Conservation (phyloP, 2,888 invertebrate species). For the Nezara viridula region DNA sequence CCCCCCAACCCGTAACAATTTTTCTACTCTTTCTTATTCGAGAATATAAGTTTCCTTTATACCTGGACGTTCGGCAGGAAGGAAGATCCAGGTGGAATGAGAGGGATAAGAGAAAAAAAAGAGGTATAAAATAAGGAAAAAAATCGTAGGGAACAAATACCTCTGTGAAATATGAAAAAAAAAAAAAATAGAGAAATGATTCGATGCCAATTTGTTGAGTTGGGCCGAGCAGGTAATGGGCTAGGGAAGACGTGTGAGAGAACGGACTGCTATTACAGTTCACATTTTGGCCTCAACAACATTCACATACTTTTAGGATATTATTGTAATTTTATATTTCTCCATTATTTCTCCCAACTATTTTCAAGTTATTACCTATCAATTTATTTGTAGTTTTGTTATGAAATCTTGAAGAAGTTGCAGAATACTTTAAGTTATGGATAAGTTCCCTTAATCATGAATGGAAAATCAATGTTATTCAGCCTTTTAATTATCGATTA, state of each 20-base stretch:
- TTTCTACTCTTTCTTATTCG: slow-evolving; percentile 35
- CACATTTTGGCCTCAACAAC: slow-evolving; percentile 6
- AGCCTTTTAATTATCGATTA: too few species aligned
- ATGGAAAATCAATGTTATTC: too few species aligned
- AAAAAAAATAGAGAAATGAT: slow-evolving; percentile 37
- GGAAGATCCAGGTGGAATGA: slow-evolving; percentile 51
- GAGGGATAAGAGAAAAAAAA: neutral
- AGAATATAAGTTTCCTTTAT: neutral
- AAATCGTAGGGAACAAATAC: neutral
- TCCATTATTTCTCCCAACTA: neutral
- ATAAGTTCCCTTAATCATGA: too few species aligned
- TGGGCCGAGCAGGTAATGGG: neutral
- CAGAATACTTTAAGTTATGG: neutral
- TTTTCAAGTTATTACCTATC: neutral
- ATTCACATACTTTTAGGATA: neutral
- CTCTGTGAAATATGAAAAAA: slow-evolving; percentile 12
- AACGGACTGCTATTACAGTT: neutral
- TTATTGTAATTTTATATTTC: slow-evolving; percentile 14
- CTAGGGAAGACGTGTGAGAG: slow-evolving; percentile 26
- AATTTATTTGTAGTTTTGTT: neutral
- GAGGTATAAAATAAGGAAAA: slow-evolving; percentile 35
- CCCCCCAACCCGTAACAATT: slow-evolving; percentile 47
- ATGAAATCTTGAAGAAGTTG: neutral
- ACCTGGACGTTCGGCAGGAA: slow-evolving; percentile 50
- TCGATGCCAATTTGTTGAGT: slow-evolving; percentile 15